phyloP scores from a whole-genome alignment of 2,888 invertebrate genomes.

The Oligia strigilis region DNA sequence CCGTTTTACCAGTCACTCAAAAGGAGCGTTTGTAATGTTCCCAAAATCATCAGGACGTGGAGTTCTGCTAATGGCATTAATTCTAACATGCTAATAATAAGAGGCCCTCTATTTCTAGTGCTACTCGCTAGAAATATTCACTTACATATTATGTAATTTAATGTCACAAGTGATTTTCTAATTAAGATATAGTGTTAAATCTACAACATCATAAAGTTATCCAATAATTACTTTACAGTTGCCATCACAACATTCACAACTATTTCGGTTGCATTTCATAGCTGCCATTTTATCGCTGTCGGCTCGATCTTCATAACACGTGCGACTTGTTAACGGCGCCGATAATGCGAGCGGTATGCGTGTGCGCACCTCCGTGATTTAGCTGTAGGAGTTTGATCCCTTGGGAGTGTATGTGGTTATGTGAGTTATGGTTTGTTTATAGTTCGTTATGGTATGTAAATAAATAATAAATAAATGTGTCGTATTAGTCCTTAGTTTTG shows the following conservation, averaged over 20 bases:
- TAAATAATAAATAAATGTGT: background rate
- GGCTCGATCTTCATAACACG: slow-evolving; percentile 71
- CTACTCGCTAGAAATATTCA: background rate
- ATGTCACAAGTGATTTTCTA: background rate
- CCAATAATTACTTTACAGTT: slow-evolving; percentile 18
- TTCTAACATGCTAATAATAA: no score
- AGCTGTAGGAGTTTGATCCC: slow-evolving; percentile 56
- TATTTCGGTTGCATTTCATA: slow-evolving; percentile 71
- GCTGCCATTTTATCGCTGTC: slow-evolving; percentile 68
- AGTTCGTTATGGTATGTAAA: slow-evolving; percentile 10
- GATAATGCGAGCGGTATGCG: slow-evolving; percentile 71
- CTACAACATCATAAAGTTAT: slow-evolving; percentile 4
- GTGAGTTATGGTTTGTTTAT: slow-evolving; percentile 48
- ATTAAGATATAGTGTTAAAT: background rate
- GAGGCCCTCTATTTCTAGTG: background rate
- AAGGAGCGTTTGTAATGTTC: background rate
- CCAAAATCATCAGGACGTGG: background rate
- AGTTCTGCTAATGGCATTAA: background rate
- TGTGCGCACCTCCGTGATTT: slow-evolving; percentile 56
- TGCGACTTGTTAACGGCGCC: slow-evolving; percentile 74
- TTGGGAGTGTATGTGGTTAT: slow-evolving; percentile 35
- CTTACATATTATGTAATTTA: background rate
- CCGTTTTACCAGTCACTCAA: background rate
- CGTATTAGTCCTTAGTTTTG: background rate
- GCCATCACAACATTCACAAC: slow-evolving; percentile 8